Conservation (phyloP, 2,888 invertebrate genomes). For the Toxonevra muliebris region DNA sequence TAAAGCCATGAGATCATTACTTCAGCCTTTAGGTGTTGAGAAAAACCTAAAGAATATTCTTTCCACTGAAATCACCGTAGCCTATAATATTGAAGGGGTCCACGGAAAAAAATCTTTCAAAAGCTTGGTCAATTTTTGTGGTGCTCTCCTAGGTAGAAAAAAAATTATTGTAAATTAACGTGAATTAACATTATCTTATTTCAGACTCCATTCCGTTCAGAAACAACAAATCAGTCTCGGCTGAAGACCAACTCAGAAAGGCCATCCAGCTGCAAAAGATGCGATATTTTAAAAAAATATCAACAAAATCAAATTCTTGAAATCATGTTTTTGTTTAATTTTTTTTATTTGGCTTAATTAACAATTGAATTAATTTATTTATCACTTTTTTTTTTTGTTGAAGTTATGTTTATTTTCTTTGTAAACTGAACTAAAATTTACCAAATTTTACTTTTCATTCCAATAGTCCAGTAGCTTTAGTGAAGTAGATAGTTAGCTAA, state of each 20-base stretch:
- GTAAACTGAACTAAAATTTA: too few species aligned
- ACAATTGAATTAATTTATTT: too few species aligned
- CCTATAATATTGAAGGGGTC: slow-evolving; percentile 10
- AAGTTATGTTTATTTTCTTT: too few species aligned
- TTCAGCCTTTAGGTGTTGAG: slow-evolving; percentile 7
- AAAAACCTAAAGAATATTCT: slow-evolving; percentile 13
- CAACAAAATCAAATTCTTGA: not conserved
- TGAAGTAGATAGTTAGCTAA: too few species aligned
- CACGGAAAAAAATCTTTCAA: slow-evolving; percentile 19
- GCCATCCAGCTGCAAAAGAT: slow-evolving; percentile 18
- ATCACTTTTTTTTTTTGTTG: too few species aligned
- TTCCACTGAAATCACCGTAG: not conserved
- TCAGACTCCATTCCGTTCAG: slow-evolving; percentile 9
- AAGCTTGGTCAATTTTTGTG: slow-evolving; percentile 5
- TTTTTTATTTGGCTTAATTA: too few species aligned
- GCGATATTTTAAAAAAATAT: slow-evolving; percentile 10
- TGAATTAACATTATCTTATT: not conserved
- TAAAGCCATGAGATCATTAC: slow-evolving; percentile 12
- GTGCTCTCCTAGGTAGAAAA: slow-evolving; percentile 9
- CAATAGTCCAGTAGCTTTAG: too few species aligned
- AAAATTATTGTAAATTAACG: not conserved
- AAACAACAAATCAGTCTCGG: slow-evolving; percentile 2
- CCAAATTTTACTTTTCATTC: too few species aligned
- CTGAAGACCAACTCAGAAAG: slow-evolving; percentile 9
- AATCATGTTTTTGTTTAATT: too few species aligned